Base-by-base conservation (phyloP, 2,113 vertebrate species). In the Xiphias gladius region DNA sequence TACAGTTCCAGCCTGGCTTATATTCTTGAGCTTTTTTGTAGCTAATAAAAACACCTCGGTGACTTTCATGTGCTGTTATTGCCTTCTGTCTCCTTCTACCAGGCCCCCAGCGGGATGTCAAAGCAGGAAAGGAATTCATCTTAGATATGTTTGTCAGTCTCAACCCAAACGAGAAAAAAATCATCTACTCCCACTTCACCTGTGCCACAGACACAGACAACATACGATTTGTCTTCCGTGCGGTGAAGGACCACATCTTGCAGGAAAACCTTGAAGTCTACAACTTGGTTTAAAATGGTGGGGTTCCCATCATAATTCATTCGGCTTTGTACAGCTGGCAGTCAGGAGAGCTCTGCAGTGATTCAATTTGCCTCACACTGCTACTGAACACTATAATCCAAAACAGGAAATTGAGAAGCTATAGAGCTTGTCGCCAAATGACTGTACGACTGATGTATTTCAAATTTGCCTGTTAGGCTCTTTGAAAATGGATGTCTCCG, bases 121-220 rank as follows among this genome's bases (percentile, higher is more conserved):
- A 93, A 64, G 93, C 95, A 30, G 95, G 92, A 37, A 94, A 93
- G 87, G 93, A 97, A 58, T 98, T 97, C 85, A 97, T 98, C 94
- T 87, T 97, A 81, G 94, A 97, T 58, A 96, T 97, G 87, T 97
- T 97, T 73, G 92, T 95, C 80, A 95, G 95, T 81, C 95, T 97
- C 86, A 96, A 97, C 83, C 94, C 96, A 3, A 88, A 97, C 77
- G 95, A 93, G 61, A 94, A 96, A 61, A 97, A 97, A 92, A 94
- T 92, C 43, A 97, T 97, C 86, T 97, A 97, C 84, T 96, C 95
- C 52, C 96, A 96, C 86, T 96, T 95, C 92, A 96, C 95, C 35
- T 95, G 94, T 1, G 95, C 95, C 79, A 95, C 94, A 0, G 93
- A 95, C 93, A 95, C 95, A 2, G 84, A 95, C 85, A 95, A 94